A percentile compares a stretch with the other conserved stretches of the same genome.
Conservation (phyloP, 2,113 vertebrate species). For the Seriola quinqueradiata region DNA sequence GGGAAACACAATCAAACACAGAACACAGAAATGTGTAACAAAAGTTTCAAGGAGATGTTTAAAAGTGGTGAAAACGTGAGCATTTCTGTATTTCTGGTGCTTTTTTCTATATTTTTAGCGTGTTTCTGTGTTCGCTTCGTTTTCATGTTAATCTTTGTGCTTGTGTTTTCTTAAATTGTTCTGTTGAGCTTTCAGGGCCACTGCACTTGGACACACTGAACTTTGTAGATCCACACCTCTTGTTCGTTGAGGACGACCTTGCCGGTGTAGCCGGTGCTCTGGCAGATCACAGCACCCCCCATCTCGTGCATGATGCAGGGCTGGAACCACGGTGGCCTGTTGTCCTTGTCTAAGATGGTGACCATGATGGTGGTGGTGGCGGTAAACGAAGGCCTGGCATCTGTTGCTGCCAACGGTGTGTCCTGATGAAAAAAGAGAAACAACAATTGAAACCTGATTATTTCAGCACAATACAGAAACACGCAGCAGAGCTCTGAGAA, state of each 20-base stretch:
- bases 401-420: not conserved
- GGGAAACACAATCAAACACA: no score
- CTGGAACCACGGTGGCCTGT: constrained; percentile 88
- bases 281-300: constrained; percentile 60
- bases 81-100: no score
- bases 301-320: constrained; percentile 74
- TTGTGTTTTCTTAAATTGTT: not conserved
- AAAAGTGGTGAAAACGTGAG: no score
- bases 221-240: constrained; percentile 48
- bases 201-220: not conserved
- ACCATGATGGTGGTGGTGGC: constrained; percentile 79
- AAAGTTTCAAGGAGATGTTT: no score
- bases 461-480: not conserved
- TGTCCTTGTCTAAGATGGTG: constrained; percentile 81
- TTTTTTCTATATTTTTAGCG: no score
- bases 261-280: constrained; percentile 80
- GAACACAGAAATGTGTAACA: no score
- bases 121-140: no score
- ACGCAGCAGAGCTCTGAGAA: not conserved
- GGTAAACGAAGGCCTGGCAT: fast-evolving
- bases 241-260: constrained; percentile 73
- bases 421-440: constrained; percentile 75
- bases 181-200: not conserved
- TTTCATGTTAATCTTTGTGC: no score
- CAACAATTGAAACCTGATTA: not conserved